Evolutionary conservation across 23 tunicate genomes (phyloP).

Genomic region (Ciona savignyi): DNA sequence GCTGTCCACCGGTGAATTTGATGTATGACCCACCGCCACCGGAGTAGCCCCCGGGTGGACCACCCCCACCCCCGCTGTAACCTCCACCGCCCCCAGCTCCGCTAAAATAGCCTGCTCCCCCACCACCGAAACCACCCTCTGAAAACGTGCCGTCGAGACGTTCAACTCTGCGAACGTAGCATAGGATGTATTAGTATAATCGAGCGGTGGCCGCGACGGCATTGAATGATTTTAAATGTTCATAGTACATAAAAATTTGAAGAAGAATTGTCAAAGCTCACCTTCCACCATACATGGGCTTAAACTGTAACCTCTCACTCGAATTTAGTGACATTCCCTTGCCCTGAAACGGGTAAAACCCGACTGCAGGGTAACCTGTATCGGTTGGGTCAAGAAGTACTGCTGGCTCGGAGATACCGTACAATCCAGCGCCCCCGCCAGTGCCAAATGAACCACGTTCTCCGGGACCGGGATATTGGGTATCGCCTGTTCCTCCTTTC

Average conservation of each 20-base stretch:
- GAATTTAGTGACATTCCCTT: slow-evolving; percentile 1
- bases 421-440: slow-evolving; percentile 87
- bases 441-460: slow-evolving; percentile 57
- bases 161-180: slow-evolving; percentile 40
- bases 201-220: too few relatives aligned
- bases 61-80: slow-evolving; percentile 93
- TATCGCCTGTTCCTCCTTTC: slow-evolving; percentile 46
- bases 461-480: slow-evolving; percentile 17
- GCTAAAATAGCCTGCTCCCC: slow-evolving; percentile 55
- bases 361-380: slow-evolving; percentile 36
- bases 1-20: slow-evolving; percentile 64
- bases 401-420: slow-evolving; percentile 41
- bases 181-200: too few relatives aligned
- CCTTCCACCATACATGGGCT: slow-evolving; percentile 72
- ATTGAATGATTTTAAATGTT: too few relatives aligned
- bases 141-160: slow-evolving; percentile 29
- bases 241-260: too few relatives aligned
- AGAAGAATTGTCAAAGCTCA: too few relatives aligned
- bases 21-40: slow-evolving; percentile 93
- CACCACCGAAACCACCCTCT: slow-evolving; percentile 96
- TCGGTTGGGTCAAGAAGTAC: slow-evolving; percentile 12
- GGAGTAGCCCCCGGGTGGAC: slow-evolving; percentile 71
- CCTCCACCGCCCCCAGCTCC: slow-evolving; percentile 96
- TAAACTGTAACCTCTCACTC: neutral
- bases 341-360: slow-evolving; percentile 31